Conservation (phyloP, 2,888 invertebrate species). For the Congeria kusceri region DNA sequence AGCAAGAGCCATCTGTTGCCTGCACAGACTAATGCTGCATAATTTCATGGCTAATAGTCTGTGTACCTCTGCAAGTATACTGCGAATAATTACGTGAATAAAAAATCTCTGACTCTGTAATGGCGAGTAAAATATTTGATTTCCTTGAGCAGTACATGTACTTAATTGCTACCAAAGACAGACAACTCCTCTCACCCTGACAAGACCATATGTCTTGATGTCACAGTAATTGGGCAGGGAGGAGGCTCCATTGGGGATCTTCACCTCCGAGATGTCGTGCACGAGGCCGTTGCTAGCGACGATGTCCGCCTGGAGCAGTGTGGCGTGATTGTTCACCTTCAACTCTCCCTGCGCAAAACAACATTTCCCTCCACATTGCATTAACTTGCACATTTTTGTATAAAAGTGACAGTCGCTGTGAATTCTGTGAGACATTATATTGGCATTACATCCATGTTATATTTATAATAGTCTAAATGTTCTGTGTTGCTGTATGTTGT, state of each 20-base stretch:
- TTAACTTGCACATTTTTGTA: too few relatives aligned
- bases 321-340: conserved; percentile 66
- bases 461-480: too few relatives aligned
- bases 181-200: conserved; percentile 66
- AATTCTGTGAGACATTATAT: too few relatives aligned
- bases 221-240: conserved; percentile 77
- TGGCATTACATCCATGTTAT: too few relatives aligned
- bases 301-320: conserved; percentile 77
- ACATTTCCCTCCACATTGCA: too few relatives aligned
- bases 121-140: too few relatives aligned
- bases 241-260: conserved; percentile 68
- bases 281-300: conserved; percentile 75
- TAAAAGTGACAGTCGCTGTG: too few relatives aligned
- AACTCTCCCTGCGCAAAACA: conserved; percentile 70
- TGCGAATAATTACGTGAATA: not conserved
- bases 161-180: too few relatives aligned
- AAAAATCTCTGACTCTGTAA: conserved; percentile 4
- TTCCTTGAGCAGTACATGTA: not conserved
- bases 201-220: conserved; percentile 42
- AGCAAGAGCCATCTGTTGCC: too few relatives aligned
- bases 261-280: conserved; percentile 72
- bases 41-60: not conserved
- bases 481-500: too few relatives aligned
- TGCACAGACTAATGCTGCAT: too few relatives aligned
- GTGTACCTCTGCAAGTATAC: not conserved